Evolutionary conservation across 2,888 invertebrate genomes (phyloP), one percentile per base, ranked within the genome.

Genomic region (Busseola fusca): DNA sequence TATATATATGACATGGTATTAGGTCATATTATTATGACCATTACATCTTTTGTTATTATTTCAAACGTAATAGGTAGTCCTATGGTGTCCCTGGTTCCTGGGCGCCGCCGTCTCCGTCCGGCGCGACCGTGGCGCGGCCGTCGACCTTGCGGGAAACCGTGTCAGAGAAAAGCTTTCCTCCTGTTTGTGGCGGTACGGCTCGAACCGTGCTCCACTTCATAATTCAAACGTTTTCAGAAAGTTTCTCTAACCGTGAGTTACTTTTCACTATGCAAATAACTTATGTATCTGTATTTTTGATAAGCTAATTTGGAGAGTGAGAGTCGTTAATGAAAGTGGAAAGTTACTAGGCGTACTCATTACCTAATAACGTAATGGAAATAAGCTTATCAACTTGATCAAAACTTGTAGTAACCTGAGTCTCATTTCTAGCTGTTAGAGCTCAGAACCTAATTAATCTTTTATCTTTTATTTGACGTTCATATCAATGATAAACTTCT

Each of bases 161-260:
- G 93, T 89, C 93, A 92, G 91, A 92, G 91, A 91, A 93, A 93
- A 91, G 92, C 93, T 93, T 93, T 93, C 90, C 93, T 93, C 89
- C 90, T 86, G 88, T 84, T 87, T 84, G 82, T 75, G 82, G 74
- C 70, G 80, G 62, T 69, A 75, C 85, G 83, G 40, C 40, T 18
- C n/a, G 84, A 72, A 79, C 37, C 81, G 59, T 87, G 91, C 93
- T 93, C 93, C 90, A 92, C 91, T 88, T 88, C 12, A 14, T 12
- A 42, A 25, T 27, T 21, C 45, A 57, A 40, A 57, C 21, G 30
- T 58, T 64, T 57, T 77, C 64, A 63, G 40, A 65, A 48, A 50
- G 34, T 62, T 42, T 79, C 71, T 68, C 73, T 64, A 40, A 21
- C 30, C 40, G 40, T 58, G 62, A 30, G 25, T 72, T 64, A 63